Conservation (phyloP, 2,113 vertebrate genomes). For the Rhizomys pruinosus region DNA sequence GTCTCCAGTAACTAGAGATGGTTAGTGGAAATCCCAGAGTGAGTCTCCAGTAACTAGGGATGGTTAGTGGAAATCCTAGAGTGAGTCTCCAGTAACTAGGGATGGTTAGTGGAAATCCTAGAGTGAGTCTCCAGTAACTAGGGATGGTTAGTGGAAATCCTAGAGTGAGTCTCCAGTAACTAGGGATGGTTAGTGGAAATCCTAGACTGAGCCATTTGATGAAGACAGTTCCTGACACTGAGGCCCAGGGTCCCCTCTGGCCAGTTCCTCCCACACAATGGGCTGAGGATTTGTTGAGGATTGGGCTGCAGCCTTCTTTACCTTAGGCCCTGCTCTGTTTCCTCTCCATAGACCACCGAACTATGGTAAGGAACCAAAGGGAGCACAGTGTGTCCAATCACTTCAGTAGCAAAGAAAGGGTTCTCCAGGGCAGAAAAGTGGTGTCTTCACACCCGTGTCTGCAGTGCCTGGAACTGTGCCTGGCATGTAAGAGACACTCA, state of each 20-base stretch:
- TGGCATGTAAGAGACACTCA: not conserved
- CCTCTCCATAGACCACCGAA: not conserved
- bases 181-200: not conserved
- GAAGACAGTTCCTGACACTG: not conserved
- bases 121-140: not conserved
- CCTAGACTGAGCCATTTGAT: not conserved
- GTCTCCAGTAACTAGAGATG: not conserved
- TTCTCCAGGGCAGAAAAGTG: not conserved
- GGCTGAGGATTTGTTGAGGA: not conserved
- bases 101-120: not conserved
- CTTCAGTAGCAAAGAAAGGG: slow-evolving; percentile 3
- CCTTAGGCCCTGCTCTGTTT: not conserved
- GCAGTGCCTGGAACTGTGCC: not conserved
- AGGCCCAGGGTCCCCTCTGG: not conserved
- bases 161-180: not conserved
- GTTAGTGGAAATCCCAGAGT: not conserved
- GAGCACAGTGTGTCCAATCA: not conserved
- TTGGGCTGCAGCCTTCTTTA: not conserved
- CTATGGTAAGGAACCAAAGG: not conserved
- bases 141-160: not conserved
- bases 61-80: not conserved
- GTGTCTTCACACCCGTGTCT: not conserved
- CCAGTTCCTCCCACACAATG: not conserved
- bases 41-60: not conserved
- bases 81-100: not conserved